A percentile compares a stretch with the other conserved stretches of the same genome.
Conservation (phyloP, 1,140 invertebrate genomes). For the Diorhabda carinulata region DNA sequence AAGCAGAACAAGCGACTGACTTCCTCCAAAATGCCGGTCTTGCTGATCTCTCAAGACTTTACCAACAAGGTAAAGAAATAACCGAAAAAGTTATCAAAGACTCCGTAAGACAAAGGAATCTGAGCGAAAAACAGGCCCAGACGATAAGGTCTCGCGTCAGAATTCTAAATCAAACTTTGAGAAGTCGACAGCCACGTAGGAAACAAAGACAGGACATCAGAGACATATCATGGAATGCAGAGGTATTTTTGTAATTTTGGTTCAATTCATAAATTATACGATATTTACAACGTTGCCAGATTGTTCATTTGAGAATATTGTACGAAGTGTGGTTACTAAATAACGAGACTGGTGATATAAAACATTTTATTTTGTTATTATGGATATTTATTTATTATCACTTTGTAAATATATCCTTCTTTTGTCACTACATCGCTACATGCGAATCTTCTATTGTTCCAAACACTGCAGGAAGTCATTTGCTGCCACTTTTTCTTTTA, state of each 20-base stretch:
- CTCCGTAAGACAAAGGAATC: conserved; percentile 51
- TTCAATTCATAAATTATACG: background rate
- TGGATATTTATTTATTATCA: too few relatives aligned
- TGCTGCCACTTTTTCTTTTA: too few relatives aligned
- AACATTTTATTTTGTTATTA: too few relatives aligned
- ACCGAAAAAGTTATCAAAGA: conserved; percentile 56
- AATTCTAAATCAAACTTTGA: conserved; percentile 73
- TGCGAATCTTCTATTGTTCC: too few relatives aligned
- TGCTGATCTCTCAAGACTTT: conserved; percentile 55
- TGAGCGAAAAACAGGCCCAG: conserved; percentile 66
- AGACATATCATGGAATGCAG: conserved; percentile 73
- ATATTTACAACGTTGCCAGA: background rate
- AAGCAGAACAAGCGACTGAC: conserved; percentile 43
- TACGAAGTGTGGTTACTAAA: too few relatives aligned
- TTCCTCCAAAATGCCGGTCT: conserved; percentile 54
- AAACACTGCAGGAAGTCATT: too few relatives aligned
- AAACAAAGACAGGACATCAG: conserved; percentile 66
- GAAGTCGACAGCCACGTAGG: conserved; percentile 60
- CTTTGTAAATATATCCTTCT: too few relatives aligned
- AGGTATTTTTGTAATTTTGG: conserved; percentile 56
- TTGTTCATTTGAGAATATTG: background rate
- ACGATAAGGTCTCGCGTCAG: conserved; percentile 71
- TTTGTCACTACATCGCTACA: too few relatives aligned
- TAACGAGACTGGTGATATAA: too few relatives aligned
- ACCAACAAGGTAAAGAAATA: conserved; percentile 58